These are phyloP conservation scores for Oscheius onirici DNA, from an alignment of 2,888 invertebrate species.

Conservation along the genomic window DNA sequence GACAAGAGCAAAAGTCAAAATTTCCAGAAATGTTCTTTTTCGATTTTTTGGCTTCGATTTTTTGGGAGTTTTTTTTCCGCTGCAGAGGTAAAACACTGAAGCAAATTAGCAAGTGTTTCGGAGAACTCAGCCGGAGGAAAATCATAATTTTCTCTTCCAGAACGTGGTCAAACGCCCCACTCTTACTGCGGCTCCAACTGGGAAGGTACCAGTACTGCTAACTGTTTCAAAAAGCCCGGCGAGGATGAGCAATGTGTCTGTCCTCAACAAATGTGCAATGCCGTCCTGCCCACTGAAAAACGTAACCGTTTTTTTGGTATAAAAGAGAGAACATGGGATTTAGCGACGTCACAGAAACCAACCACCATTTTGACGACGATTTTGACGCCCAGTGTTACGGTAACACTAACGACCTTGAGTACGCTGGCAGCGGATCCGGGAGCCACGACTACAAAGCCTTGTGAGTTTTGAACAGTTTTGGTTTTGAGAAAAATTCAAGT, in stretches of 20 bases:
- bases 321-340: neutral
- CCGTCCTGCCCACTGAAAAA: conserved; percentile 35
- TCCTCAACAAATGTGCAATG: conserved; percentile 51
- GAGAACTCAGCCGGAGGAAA: too few relatives aligned
- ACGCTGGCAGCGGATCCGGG: neutral
- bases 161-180: conserved; percentile 22
- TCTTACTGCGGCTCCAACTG: conserved; percentile 28
- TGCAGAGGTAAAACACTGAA: too few relatives aligned
- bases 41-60: too few relatives aligned
- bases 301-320: neutral
- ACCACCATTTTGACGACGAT: conserved; percentile 3
- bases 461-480: too few relatives aligned
- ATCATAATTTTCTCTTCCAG: neutral
- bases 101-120: too few relatives aligned
- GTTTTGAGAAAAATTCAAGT: too few relatives aligned
- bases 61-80: too few relatives aligned
- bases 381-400: neutral
- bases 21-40: too few relatives aligned
- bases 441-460: neutral
- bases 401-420: conserved; percentile 1
- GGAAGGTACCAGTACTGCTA: conserved; percentile 5
- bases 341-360: neutral
- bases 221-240: conserved; percentile 35
- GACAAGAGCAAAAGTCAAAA: too few relatives aligned
- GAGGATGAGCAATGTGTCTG: conserved; percentile 42